These are phyloP conservation scores for Corvus moneduloides DNA, from an alignment of 2,113 vertebrate species.

Conservation along the genomic window DNA sequence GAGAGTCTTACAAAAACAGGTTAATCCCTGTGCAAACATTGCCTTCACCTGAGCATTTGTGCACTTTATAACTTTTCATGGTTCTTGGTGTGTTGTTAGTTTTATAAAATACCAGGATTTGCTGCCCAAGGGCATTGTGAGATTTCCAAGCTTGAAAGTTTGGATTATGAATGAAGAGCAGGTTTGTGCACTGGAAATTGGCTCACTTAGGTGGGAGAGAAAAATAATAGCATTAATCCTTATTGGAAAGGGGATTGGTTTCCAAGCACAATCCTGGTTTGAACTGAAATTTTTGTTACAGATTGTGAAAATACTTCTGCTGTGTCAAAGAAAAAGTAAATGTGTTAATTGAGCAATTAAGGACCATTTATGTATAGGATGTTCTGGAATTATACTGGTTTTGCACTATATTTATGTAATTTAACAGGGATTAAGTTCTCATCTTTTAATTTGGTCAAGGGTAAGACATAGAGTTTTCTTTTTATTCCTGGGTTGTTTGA, in stretches of 20 bases:
- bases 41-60: not conserved
- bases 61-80: not conserved
- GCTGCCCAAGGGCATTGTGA: not conserved
- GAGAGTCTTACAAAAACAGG: not conserved
- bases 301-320: not conserved
- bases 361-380: rapidly evolving
- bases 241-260: not conserved
- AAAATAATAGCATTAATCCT: not conserved
- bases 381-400: not conserved
- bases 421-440: not conserved
- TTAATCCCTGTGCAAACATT: not conserved
- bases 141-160: not conserved
- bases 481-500: not conserved
- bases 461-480: not conserved
- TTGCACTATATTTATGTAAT: not conserved
- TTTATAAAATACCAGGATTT: not conserved
- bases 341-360: not conserved
- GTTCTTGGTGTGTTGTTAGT: not conserved
- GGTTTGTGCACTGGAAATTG: not conserved
- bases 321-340: not conserved
- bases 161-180: not conserved
- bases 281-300: not conserved
- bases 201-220: not conserved
- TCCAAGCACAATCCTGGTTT: not conserved
- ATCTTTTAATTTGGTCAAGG: not conserved